Evolutionary conservation across 2,888 invertebrate genomes (phyloP).

Genomic region (Odontomyia ornata): DNA sequence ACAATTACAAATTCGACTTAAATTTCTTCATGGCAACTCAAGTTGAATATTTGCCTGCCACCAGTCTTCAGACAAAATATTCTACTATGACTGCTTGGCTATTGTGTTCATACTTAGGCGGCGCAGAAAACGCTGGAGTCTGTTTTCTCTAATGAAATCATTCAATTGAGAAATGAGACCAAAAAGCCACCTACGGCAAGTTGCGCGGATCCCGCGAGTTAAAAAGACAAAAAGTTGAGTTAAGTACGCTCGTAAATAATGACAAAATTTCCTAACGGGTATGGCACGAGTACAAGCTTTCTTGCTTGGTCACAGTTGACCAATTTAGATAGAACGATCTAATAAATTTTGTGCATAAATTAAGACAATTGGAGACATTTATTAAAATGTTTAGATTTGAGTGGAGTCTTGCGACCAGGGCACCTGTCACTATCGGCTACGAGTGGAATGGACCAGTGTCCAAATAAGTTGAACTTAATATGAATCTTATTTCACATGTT

Average conservation of each 20-base stretch:
- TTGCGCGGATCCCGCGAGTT: conserved; percentile 3
- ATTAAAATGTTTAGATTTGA: conserved; percentile 8
- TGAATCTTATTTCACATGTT: background rate
- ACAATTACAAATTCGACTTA: no score
- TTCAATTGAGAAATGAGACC: conserved; percentile 38
- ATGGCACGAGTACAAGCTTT: background rate
- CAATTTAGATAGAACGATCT: background rate
- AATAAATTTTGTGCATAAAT: conserved; percentile 16
- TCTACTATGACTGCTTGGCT: no score
- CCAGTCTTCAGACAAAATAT: background rate
- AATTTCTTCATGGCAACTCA: no score
- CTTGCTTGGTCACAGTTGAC: background rate
- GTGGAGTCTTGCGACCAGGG: background rate
- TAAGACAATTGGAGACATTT: conserved; percentile 31
- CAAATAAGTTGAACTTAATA: background rate
- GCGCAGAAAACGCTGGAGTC: background rate
- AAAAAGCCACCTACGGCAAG: conserved; percentile 22
- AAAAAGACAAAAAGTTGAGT: background rate
- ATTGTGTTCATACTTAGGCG: background rate
- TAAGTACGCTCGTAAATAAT: background rate
- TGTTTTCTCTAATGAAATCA: conserved; percentile 28
- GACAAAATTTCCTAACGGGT: background rate
- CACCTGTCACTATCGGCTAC: background rate
- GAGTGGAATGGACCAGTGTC: background rate
- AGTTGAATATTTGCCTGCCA: background rate